phyloP scores from a whole-genome alignment of 2,888 invertebrate species.

The Conops quadrifasciatus region DNA sequence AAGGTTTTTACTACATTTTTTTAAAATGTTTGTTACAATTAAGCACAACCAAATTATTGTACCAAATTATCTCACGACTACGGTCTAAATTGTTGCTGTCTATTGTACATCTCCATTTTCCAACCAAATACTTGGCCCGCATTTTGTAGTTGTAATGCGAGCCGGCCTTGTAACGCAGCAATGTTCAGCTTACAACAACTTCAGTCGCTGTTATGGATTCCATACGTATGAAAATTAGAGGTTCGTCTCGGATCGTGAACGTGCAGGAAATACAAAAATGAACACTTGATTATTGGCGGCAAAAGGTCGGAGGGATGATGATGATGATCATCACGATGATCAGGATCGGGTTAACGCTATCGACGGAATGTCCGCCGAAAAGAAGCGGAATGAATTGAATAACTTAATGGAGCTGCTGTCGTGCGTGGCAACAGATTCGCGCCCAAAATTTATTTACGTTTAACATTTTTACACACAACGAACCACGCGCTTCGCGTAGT shows the following conservation, averaged over 20 bases:
- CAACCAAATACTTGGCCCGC: no score
- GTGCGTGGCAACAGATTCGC: neutral
- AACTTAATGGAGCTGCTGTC: conserved; percentile 18
- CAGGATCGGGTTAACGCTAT: neutral
- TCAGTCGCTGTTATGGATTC: neutral
- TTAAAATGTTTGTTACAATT: no score
- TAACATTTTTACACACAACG: neutral
- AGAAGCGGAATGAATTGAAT: neutral
- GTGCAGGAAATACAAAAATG: conserved; percentile 26
- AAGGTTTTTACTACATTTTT: no score
- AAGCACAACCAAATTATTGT: no score
- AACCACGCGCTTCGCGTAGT: neutral
- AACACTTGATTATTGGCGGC: conserved; percentile 25
- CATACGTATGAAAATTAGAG: conserved; percentile 17
- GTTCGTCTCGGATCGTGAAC: conserved; percentile 23
- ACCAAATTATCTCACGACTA: no score
- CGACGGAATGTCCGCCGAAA: neutral
- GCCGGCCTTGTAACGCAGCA: neutral
- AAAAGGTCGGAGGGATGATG: neutral
- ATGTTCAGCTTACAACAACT: neutral
- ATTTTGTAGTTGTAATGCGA: neutral
- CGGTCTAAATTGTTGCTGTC: no score
- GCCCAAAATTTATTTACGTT: neutral
- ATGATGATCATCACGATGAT: neutral
- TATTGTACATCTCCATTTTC: no score